Base-by-base conservation (phyloP, 2,113 vertebrate species). In the Sorex araneus region DNA sequence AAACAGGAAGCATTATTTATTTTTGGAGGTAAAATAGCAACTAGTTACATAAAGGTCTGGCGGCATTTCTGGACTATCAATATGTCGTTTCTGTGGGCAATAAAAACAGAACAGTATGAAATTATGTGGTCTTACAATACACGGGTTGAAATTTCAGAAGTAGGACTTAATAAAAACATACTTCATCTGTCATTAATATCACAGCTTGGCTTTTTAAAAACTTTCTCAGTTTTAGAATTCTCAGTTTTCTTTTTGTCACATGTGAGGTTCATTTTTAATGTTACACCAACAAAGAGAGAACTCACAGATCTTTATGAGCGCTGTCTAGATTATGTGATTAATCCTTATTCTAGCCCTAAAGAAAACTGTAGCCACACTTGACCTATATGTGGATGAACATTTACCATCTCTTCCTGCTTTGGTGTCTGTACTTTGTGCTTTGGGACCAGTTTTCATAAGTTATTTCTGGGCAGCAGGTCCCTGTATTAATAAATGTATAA, bases 21-120 rank as follows among this genome's bases (percentile, higher is more conserved):
- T 98, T 94, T 97, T 97, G 96, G 96, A 98, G 97, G 97, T 96
- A 97, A 98, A 98, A 98, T 95, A 98, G 96, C 97, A 98, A 97
- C 97, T 97, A 97, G 97, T 98, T 98, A 98, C 97, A 98, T 98
- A 98, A 97, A 97, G 96, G 91, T 97, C 97, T 97, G 95, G 96
- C n/a, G 71, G 97, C 94, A 28, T 97, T 98, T 97, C 96, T 93
- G n/a, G 95, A 87, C 97, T 98, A 98, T 97, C 98, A 97, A 97
- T 98, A 98, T 94, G 93, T 92, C 95, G 96, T 96, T 97, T 95
- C 97, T 97, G 96, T 96, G 94, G 95, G 97, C 96, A 97, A 97
- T 97, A 97, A 98, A 60, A 98, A 97, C 96, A 97, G 97, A 98
- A 97, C 94, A 92, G 45, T 69, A 89, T 81, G 12, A 73, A 30